Base-by-base conservation (phyloP, 2,113 vertebrate species). In the Nycticebus coucang region DNA sequence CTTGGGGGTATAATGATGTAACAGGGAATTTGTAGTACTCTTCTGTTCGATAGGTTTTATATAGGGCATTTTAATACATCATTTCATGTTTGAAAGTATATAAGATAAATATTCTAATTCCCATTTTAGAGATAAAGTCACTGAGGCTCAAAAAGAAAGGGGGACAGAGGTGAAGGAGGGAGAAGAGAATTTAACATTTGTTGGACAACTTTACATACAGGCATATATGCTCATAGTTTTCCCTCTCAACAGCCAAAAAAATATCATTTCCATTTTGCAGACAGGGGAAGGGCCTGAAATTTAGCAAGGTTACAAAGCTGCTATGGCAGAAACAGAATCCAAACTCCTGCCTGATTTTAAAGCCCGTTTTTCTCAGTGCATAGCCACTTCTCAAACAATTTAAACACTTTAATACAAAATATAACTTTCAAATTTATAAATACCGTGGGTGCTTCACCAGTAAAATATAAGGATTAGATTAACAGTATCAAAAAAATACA, bases 81-180 rank as follows among this genome's bases (percentile, higher is more conserved):
- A 24, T 85, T 69, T 57, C 87, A 74, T 33, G 9, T 59, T 55
- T 35, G 12, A 11, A 83, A 41, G 4, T 26, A 10, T 80, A 4
- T 59, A 57, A 35, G 74, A 28, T 59, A 0, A 14, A 30, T 57
- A 35, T 55, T 72, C 21, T 68, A 72, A 69, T 92, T 66, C 28
- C 28, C 71, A 55, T 77, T 93, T 93, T 94, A 80, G 71, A 94
- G 53, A 57, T 35, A 28, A 93, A 91, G 33, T 53, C 18, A 80
- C 45, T 37, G 72, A 91, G 57, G 50, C 33, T 80, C 26, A 91
- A 37, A 55, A 12, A 55, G n/a, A 14, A n/a, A 68, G 33, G 5
- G 28, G 15, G 35, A 22, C 11, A 4, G 53, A 19, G 11, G 30
- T 22, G n/a, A 6, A 77, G 59, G 10, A 9, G 19, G 69, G 19